Evolutionary conservation across 2,113 vertebrate species (phyloP), one percentile per base, ranked within the genome.

Genomic region (Pitta sordida): DNA sequence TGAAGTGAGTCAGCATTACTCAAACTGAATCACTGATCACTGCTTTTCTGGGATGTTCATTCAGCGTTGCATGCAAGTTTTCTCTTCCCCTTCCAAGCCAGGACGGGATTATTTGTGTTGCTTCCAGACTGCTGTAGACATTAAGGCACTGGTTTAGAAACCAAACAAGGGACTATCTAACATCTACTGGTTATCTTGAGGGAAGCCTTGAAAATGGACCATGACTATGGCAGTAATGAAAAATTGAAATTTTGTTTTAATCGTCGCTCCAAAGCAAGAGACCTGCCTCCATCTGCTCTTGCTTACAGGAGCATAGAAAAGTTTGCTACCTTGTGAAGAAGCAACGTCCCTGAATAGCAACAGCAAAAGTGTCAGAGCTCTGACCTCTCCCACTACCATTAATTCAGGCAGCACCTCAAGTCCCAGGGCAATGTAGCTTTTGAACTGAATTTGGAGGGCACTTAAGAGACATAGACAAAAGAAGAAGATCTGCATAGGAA

Each of bases 1-100:
- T 93, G 77, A 76, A 86, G 73, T 97, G 97, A 98, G 95, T 98
- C 97, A 98, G 97, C 95, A 59, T 95, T 96, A 91, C 93, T 96
- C 65, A 94, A 97, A 95, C 86, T 97, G 97, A 98, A 95, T 97
- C 97, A 98, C 27, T 96, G 95, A 95, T 96, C 97, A 56, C 90
- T 95, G 93, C 71, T 77, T 83, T 96, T 96, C 94, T 93, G 95
- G 96, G 95, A 96, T 39, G 4, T 89, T 91, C 73, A 93, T 89
- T 93, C 96, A 94, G 82, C 77, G 56, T 85, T 88, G 58, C 64
- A 62, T 18, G 80, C 60, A 49, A 86, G 56, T n/a, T 84, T 93
- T 86, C 88, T 91, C 52, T 63, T 37, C 44, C 34, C 44, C 27
- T 81, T 88, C 30, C 80, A 94, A 91, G 43, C 39, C 82, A 83